These are phyloP conservation scores for Alectoris magna DNA, from an alignment of 2,797 vertebrate genomes.

Conservation along the genomic window DNA sequence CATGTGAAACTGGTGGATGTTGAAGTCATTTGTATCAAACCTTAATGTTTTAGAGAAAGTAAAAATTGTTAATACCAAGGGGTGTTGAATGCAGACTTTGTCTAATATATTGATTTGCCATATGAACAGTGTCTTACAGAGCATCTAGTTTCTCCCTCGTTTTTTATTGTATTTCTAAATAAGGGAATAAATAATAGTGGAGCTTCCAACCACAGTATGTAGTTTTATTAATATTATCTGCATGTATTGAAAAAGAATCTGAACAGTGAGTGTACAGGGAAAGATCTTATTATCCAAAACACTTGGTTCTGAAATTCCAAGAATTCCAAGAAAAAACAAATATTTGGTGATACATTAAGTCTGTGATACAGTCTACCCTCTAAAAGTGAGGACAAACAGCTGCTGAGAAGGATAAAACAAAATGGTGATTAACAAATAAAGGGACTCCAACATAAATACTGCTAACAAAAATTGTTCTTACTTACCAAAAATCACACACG, in stretches of 20 bases:
- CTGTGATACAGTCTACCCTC: constrained; percentile 14
- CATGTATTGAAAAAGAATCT: not conserved
- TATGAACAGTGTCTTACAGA: not conserved
- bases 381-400: constrained; percentile 58
- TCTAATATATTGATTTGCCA: not conserved
- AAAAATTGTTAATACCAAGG: not conserved
- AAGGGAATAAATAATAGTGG: not conserved
- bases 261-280: not conserved
- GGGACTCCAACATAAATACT: not conserved
- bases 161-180: constrained; percentile 7
- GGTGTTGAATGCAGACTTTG: not conserved
- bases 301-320: constrained; percentile 16
- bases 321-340: constrained; percentile 35
- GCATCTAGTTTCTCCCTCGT: not conserved
- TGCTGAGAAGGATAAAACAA: constrained; percentile 57
- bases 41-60: not conserved
- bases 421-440: constrained; percentile 39
- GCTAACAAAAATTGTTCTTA: constrained; percentile 16
- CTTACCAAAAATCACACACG: constrained; percentile 23
- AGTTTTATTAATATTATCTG: constrained; percentile 1
- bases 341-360: constrained; percentile 43
- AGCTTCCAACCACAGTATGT: not conserved
- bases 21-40: not conserved
- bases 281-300: constrained; percentile 42
- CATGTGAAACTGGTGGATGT: not conserved